phyloP scores from a whole-genome alignment of 2,113 vertebrate genomes.

The Eublepharis macularius region DNA sequence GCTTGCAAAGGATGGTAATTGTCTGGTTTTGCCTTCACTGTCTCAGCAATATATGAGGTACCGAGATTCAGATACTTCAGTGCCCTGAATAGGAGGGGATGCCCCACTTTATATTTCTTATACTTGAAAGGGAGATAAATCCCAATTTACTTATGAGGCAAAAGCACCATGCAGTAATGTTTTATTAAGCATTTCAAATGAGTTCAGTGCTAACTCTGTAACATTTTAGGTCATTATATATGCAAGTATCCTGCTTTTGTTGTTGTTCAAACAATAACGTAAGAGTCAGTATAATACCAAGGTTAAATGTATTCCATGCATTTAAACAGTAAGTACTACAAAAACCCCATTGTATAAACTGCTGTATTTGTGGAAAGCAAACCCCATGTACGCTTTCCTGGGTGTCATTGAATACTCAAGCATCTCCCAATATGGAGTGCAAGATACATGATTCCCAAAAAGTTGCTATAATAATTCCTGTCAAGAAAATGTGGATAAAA shows the following conservation, averaged over 20 bases:
- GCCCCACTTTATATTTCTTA: conserved; percentile 41
- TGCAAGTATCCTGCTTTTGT: neutral
- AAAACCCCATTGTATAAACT: neutral
- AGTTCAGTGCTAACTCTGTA: neutral
- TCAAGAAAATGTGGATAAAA: no score
- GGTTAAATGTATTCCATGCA: neutral
- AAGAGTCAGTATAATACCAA: neutral
- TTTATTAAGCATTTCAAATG: conserved; percentile 12
- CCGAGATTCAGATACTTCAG: conserved; percentile 53
- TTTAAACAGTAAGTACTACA: neutral
- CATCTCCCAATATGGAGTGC: neutral
- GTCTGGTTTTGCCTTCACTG: conserved; percentile 65
- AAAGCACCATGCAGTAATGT: conserved; percentile 2
- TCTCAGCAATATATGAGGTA: conserved; percentile 56
- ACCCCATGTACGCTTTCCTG: neutral
- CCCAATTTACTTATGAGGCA: conserved; percentile 22
- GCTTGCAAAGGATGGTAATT: conserved; percentile 70
- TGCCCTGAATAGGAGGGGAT: conserved; percentile 22
- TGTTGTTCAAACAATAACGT: neutral
- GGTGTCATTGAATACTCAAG: neutral
- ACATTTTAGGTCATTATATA: conserved; percentile 9
- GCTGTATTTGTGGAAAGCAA: neutral
- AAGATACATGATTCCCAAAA: no score
- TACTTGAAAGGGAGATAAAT: conserved; percentile 57
- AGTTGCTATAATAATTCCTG: no score